Evolutionary conservation across 2,888 invertebrate genomes (phyloP), one percentile per base, ranked within the genome.

Genomic region (Limnephilus auricula): DNA sequence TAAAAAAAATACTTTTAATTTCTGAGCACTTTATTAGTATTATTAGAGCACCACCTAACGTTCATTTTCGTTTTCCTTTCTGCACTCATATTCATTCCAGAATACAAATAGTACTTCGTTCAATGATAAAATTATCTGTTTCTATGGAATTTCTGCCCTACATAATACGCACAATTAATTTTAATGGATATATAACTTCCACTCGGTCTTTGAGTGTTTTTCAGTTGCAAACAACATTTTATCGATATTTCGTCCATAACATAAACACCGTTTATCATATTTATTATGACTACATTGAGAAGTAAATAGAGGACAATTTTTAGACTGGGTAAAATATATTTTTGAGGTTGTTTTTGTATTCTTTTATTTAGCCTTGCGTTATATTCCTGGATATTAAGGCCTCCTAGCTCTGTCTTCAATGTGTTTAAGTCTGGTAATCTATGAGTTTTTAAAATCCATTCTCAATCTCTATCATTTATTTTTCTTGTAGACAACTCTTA

Each of bases 151-250:
- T 31, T 32, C 32, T 80, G 32, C 4, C 80, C 15, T 80, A 80
- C 30, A 80, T 31, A 80, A 13, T 32, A 80, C 80, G 32, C 80
- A 80, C 30, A 80, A 80, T 80, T 80, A 80, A 32, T 80, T 80
- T 80, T 80, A 80, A 32, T 31, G 5, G 15, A 32, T 15, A 32
- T 32, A 31, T 32, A 80, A 32, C 32, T 32, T 30, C 30, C 65
- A 65, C 25, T 25, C 25, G n/a, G 65, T n/a, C 65, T 65, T 65
- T 6, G 65, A n/a, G 65, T 65, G n/a, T 65, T n/a, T 65, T 65
- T 9, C 9, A 25, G 25, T 65, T 6, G 25, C 6, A 65, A 65
- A 65, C 45, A 50, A 50, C 50, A 25, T 5, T 18, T 18, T 65
- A 9, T 65, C 25, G 65, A 65, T 65, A 25, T 65, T 65, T n/a